These are phyloP conservation scores for Anoncus sp. DNA, from an alignment of 2,888 invertebrate species.

Conservation along the genomic window DNA sequence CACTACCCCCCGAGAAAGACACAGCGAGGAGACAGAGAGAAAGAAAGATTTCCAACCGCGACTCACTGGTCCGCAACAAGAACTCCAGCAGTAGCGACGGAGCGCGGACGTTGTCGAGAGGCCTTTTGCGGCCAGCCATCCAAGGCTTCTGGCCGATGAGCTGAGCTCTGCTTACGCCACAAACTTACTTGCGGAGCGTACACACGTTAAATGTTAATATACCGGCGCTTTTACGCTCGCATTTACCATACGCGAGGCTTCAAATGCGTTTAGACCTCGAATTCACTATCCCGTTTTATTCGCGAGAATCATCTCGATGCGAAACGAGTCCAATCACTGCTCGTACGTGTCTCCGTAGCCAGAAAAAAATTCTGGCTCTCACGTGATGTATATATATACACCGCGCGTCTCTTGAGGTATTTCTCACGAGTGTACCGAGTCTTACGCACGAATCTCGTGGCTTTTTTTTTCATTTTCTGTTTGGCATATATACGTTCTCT, in stretches of 20 bases:
- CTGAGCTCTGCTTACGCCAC: constrained; percentile 31
- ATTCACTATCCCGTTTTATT: constrained; percentile 25
- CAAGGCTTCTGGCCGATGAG: constrained; percentile 7
- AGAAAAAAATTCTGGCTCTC: constrained; percentile 2
- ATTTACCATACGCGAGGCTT: constrained; percentile 27
- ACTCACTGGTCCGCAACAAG: constrained; percentile 12
- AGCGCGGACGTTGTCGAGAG: constrained; percentile 35
- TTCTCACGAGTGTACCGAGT: constrained; percentile 28
- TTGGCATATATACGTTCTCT: background rate
- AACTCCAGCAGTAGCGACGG: constrained; percentile 30
- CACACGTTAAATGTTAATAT: constrained; percentile 17
- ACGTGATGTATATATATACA: too few relatives aligned
- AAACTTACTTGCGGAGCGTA: constrained; percentile 9
- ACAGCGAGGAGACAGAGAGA: background rate
- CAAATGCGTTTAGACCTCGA: constrained; percentile 2
- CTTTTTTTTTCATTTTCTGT: background rate
- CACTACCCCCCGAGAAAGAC: constrained; percentile 54
- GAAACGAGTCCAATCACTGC: constrained; percentile 27
- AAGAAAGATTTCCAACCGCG: background rate
- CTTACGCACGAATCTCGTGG: constrained; percentile 30
- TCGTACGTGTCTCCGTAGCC: constrained; percentile 26
- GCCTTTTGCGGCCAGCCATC: constrained; percentile 28
- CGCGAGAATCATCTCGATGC: background rate
- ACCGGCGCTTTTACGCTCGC: constrained; percentile 24
- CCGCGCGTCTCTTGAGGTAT: background rate